Evolutionary conservation across 2,888 invertebrate species (phyloP).

Genomic region (Caradrina clavipalpis): DNA sequence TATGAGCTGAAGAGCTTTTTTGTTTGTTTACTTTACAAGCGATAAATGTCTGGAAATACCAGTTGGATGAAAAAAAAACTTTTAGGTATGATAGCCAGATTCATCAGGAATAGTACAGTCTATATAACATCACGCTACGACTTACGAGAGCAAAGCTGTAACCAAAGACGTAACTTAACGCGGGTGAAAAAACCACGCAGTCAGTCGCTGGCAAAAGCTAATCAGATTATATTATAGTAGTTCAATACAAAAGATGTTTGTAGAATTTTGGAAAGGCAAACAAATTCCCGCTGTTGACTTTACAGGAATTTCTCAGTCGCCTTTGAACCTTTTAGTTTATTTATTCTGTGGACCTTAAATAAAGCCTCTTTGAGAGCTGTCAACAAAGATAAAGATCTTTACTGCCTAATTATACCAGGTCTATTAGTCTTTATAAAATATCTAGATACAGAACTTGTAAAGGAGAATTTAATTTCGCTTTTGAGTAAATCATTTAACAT

Average conservation of each 20-base stretch:
- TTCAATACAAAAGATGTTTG: not conserved
- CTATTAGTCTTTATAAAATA: not conserved
- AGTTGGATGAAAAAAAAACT: too few species aligned
- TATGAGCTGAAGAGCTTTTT: not conserved
- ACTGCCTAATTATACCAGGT: not conserved
- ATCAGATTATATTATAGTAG: not conserved
- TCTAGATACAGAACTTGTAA: not conserved
- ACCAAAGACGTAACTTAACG: too few species aligned
- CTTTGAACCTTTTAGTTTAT: not conserved
- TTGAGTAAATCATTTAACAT: not conserved
- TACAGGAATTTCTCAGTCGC: not conserved
- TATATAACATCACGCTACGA: too few species aligned
- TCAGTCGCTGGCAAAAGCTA: too few species aligned
- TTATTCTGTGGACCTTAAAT: not conserved
- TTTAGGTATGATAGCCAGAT: too few species aligned
- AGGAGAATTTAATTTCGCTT: not conserved
- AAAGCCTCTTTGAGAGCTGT: not conserved
- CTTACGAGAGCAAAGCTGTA: too few species aligned
- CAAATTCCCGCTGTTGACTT: not conserved
- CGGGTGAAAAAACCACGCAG: too few species aligned
- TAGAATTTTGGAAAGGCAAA: not conserved
- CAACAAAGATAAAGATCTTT: constrained; percentile 5
- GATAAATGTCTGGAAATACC: too few species aligned
- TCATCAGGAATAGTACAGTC: too few species aligned
- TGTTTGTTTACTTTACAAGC: not conserved